phyloP scores from a whole-genome alignment of 2,797 vertebrate genomes.

The Sebastes elongatus region DNA sequence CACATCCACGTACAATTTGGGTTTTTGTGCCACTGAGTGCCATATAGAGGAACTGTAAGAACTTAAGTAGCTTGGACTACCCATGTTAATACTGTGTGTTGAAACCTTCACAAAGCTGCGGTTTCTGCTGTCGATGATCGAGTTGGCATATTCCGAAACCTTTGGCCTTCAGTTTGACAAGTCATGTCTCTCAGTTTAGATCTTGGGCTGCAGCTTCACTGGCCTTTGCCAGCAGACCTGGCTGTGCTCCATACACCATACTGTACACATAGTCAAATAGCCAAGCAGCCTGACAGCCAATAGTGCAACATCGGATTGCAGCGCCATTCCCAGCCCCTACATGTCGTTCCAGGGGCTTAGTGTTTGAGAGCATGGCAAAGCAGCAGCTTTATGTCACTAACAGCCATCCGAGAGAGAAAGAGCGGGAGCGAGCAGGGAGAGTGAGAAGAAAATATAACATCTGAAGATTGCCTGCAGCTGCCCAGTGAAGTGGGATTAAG shows the following conservation, averaged over 20 bases:
- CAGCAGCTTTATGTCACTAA: constrained; percentile 69
- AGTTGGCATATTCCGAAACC: constrained; percentile 7
- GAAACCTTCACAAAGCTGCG: constrained; percentile 2
- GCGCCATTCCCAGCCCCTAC: constrained; percentile 1
- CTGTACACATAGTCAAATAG: constrained; percentile 26
- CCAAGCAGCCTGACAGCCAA: constrained; percentile 6
- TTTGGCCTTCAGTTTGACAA: constrained; percentile 38
- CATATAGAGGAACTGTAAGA: not conserved
- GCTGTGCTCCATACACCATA: constrained; percentile 21
- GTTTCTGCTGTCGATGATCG: not conserved
- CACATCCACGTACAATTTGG: not conserved
- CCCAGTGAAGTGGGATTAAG: constrained; percentile 75
- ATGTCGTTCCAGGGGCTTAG: constrained; percentile 48
- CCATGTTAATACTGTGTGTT: not conserved
- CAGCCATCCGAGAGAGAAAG: constrained; percentile 49
- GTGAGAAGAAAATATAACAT: constrained; percentile 60
- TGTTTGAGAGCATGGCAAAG: constrained; percentile 51
- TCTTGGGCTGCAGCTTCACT: constrained; percentile 10
- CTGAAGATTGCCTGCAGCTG: constrained; percentile 65
- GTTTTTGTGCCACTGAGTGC: not conserved
- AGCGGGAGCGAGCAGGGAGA: constrained; percentile 4
- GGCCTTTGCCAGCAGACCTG: constrained; percentile 45
- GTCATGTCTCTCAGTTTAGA: constrained; percentile 23
- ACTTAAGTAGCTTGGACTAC: not conserved
- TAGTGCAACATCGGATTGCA: constrained; percentile 16